phyloP scores from a whole-genome alignment of 2,888 invertebrate genomes.

The Encarsia formosa region DNA sequence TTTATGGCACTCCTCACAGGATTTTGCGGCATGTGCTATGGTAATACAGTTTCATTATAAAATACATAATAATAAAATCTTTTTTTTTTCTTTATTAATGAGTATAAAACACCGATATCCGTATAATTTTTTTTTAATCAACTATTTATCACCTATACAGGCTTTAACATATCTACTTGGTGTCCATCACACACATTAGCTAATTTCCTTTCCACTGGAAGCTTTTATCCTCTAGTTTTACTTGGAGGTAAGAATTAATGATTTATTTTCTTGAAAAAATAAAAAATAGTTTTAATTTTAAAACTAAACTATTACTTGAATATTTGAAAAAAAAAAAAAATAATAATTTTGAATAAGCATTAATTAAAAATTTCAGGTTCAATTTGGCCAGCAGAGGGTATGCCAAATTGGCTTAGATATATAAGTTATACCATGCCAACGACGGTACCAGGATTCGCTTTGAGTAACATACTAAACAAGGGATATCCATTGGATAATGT shows the following conservation, averaged over 20 bases:
- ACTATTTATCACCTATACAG: too few species aligned
- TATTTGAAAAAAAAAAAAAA: too few species aligned
- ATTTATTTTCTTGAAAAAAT: conserved; percentile 3
- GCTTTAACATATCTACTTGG: conserved; percentile 77
- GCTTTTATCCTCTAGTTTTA: conserved; percentile 85
- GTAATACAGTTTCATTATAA: conserved; percentile 43
- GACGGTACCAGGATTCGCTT: conserved; percentile 72
- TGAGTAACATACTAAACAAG: conserved; percentile 72
- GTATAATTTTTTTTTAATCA: too few species aligned
- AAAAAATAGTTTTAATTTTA: background rate
- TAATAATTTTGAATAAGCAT: conserved; percentile 2
- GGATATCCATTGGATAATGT: conserved; percentile 67
- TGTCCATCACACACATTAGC: conserved; percentile 76
- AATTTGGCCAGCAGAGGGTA: conserved; percentile 69
- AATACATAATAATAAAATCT: too few species aligned
- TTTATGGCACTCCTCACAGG: conserved; percentile 67
- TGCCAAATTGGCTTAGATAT: conserved; percentile 60
- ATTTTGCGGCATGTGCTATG: conserved; percentile 81
- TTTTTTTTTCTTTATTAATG: conserved; percentile 3
- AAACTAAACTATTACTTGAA: background rate
- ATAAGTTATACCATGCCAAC: conserved; percentile 70
- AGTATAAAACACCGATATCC: too few species aligned
- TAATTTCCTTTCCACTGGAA: conserved; percentile 81
- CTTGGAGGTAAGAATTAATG: conserved; percentile 67
- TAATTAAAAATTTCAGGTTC: conserved; percentile 53